Conservation (phyloP, 2,888 invertebrate species). For the Gryllus longicercus region DNA sequence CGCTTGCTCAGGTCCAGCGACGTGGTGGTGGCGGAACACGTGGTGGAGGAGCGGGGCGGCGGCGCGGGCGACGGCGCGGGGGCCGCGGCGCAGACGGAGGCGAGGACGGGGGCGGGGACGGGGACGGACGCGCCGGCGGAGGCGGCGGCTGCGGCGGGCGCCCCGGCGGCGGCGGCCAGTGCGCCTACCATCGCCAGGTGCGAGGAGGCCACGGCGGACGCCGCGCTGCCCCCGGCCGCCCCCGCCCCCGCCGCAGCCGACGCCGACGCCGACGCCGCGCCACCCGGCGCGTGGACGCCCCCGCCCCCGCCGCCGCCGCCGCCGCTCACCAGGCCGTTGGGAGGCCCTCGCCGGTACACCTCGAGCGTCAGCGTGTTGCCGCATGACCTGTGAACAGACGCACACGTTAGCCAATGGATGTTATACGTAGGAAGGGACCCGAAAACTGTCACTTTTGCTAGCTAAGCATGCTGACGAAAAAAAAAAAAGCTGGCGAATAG, state of each 20-base stretch:
- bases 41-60: constrained; percentile 56
- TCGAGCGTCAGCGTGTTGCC: constrained; percentile 68
- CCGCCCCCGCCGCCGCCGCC: constrained; percentile 29
- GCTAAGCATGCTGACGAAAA: too few species aligned
- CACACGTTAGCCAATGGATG: too few species aligned
- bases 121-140: constrained; percentile 79
- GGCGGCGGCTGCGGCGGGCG: constrained; percentile 59
- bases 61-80: constrained; percentile 44
- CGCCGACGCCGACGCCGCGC: constrained; percentile 45
- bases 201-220: constrained; percentile 28
- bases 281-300: constrained; percentile 34
- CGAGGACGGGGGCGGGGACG: constrained; percentile 53
- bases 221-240: background rate
- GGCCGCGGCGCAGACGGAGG: constrained; percentile 37
- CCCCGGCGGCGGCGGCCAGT: constrained; percentile 46
- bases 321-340: constrained; percentile 47
- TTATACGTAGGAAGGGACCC: too few species aligned
- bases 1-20: constrained; percentile 52
- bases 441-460: too few species aligned
- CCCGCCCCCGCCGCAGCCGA: constrained; percentile 40
- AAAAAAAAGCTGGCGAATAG: too few species aligned
- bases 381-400: constrained; percentile 57
- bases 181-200: constrained; percentile 40
- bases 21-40: constrained; percentile 61
- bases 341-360: constrained; percentile 61